Base-by-base conservation (phyloP, 2,113 vertebrate species). In the Psephotus haematonotus region DNA sequence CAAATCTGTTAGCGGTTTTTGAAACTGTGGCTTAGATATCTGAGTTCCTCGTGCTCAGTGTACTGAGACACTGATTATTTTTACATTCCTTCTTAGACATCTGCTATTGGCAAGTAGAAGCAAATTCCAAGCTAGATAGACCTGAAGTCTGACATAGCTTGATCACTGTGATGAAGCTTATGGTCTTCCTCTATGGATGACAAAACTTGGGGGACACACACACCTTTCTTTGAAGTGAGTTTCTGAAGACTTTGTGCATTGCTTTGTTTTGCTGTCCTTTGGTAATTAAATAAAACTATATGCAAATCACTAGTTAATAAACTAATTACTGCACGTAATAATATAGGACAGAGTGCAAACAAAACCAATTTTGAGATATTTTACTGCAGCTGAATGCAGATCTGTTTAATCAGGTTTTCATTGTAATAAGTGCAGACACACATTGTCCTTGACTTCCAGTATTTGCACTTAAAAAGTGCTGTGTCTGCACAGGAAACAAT, bases 261-360 rank as follows among this genome's bases (percentile, higher is more conserved):
- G 2, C 52, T 95, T 93, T 67, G 88, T 62, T 84, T 80, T 72
- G 28, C 33, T 77, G 17, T 93, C 52, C 63, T 76, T 87, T 93
- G 59, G 92, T 95, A 87, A 65, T 16, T 59, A 86, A 62, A 87
- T 65, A 90, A 95, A 93, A 71, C 7, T 44, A 60, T 79, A 92
- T 62, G 87, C 35, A 92, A 92, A 94, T 94, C 14, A 74, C 47
- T 83, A 64, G 37, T 50, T 85, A 77, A 91, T 92, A 90, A 95
- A 89, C 13, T 89, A 72, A 87, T 95, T 81, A 31, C 47, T 79
- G 31, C 67, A 55, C 8, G 10, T 57, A 91, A 49, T 91, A 82
- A 84, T 65, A 59, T 53, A 72, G 28, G 33, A 27, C 77, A 74
- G 33, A 81, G 28, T 81, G 35, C 88, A 77, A 94, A 75, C 39